Evolutionary conservation across 2,888 invertebrate species (phyloP), one percentile per base, ranked within the genome.

Genomic region (Cephus sareptanus): DNA sequence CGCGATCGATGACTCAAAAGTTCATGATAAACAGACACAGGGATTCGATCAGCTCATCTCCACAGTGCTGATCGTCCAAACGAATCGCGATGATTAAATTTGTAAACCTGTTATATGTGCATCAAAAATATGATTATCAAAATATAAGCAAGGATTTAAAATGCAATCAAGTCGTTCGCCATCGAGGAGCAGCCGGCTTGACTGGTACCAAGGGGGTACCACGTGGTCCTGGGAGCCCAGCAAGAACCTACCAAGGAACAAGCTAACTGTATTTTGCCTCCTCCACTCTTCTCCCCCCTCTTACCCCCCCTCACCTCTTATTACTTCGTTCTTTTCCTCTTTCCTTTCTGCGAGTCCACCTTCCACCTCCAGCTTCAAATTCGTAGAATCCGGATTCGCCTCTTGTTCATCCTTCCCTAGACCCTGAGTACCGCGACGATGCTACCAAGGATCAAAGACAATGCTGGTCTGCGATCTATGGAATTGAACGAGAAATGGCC

Each of bases 181-280:
- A 71, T 31, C 31, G 33, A 71, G 33, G 4, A 23, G 33, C 13
- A 34, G 33, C 71, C 33, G 71, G 71, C 71, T 34, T 71, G 71
- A 71, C 71, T 71, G 71, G 71, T 71, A 71, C 71, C 71, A 71
- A 11, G 33, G 71, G 56, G 56, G 33, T 11, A 71, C 71, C 71
- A 71, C 71, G 71, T 31, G 71, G 71, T 71, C 71, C 71, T 34
- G 31, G 13, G 31, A 6, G 33, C 71, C 71, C 71, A 80, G 82
- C 85, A 84, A 85, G 81, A 84, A 85, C 77, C 81, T 75, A 79
- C 85, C 80, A 81, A 81, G 81, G 81, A 71, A 71, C 80, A 77
- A 79, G 83, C 83, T 86, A 86, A 86, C 86, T 86, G 86, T 86
- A 85, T 81, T 85, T 82, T 85, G 76, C 85, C 83, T 82, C 85